Percentiles rank a stretch among this genome's conserved stretches.
Evolutionary conservation across 2,113 vertebrate species (phyloP).

Genomic region (Sceloporus undulatus): DNA sequence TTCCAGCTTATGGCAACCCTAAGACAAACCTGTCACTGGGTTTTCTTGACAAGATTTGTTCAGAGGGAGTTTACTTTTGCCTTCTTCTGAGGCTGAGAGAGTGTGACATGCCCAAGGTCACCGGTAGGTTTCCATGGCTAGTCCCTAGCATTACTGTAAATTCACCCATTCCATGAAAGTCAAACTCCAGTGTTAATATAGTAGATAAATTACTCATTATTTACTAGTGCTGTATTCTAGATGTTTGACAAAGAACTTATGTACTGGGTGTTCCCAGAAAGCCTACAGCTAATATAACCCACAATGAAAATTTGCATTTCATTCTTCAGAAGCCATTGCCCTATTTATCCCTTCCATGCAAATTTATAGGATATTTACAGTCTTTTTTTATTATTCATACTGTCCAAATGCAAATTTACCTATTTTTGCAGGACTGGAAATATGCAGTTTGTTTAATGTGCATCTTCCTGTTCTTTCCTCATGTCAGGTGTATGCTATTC

Average conservation of each 20-base stretch:
- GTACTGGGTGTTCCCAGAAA: not conserved
- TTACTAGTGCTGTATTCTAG: not conserved
- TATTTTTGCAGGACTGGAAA: not conserved
- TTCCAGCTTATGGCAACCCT: too few relatives aligned
- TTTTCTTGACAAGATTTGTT: too few relatives aligned
- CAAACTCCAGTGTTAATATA: not conserved
- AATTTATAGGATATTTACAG: not conserved
- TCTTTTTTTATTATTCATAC: not conserved
- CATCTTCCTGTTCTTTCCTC: not conserved
- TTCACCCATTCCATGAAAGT: too few relatives aligned
- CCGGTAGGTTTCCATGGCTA: too few relatives aligned
- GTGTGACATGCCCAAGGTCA: too few relatives aligned
- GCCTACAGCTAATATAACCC: not conserved
- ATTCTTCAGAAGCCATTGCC: conserved; percentile 8
- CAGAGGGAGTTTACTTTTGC: too few relatives aligned
- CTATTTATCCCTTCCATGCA: not conserved
- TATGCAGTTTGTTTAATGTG: not conserved
- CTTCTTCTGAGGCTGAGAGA: too few relatives aligned
- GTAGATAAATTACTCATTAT: not conserved
- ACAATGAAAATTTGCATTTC: not conserved
- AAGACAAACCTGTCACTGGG: too few relatives aligned
- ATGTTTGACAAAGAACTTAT: not conserved
- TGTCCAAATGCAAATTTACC: conserved; percentile 3
- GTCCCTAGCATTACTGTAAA: too few relatives aligned
- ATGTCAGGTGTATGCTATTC: not conserved